phyloP scores from a whole-genome alignment of 2,888 invertebrate genomes.

The Lucinisca nassula region DNA sequence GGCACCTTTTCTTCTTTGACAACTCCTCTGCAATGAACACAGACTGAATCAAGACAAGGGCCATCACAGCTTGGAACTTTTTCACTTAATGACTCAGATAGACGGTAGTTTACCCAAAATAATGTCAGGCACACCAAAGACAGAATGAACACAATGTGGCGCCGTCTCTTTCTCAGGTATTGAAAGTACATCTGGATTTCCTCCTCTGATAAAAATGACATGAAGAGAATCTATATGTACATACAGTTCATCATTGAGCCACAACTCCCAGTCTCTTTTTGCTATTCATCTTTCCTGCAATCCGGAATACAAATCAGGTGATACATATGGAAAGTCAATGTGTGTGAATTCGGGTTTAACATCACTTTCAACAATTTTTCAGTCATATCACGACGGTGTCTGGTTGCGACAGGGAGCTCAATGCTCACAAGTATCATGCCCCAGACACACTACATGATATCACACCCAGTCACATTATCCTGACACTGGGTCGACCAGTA shows the following conservation, averaged over 20 bases:
- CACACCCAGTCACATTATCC: too few relatives aligned
- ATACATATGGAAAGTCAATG: too few relatives aligned
- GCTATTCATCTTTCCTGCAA: too few relatives aligned
- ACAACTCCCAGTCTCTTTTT: too few relatives aligned
- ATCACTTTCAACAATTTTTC: too few relatives aligned
- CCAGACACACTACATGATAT: too few relatives aligned
- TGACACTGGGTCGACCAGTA: too few relatives aligned
- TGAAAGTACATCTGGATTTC: neutral
- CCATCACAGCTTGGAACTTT: slow-evolving; percentile 21
- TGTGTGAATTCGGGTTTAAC: too few relatives aligned
- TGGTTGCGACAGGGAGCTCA: too few relatives aligned
- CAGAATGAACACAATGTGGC: slow-evolving; percentile 25
- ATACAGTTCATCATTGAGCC: neutral
- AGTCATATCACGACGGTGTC: too few relatives aligned
- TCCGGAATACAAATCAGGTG: too few relatives aligned
- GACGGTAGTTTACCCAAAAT: slow-evolving; percentile 22
- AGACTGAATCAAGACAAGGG: slow-evolving; percentile 42
- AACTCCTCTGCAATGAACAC: slow-evolving; percentile 20
- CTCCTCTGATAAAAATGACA: neutral
- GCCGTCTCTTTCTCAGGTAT: slow-evolving; percentile 22
- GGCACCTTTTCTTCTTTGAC: neutral
- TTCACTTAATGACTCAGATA: neutral
- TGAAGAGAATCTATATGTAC: neutral
- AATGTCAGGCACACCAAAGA: neutral
- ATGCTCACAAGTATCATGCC: too few relatives aligned